Conservation (phyloP, 2,888 invertebrate species). For the Poecilobothrus nobilitatus region DNA sequence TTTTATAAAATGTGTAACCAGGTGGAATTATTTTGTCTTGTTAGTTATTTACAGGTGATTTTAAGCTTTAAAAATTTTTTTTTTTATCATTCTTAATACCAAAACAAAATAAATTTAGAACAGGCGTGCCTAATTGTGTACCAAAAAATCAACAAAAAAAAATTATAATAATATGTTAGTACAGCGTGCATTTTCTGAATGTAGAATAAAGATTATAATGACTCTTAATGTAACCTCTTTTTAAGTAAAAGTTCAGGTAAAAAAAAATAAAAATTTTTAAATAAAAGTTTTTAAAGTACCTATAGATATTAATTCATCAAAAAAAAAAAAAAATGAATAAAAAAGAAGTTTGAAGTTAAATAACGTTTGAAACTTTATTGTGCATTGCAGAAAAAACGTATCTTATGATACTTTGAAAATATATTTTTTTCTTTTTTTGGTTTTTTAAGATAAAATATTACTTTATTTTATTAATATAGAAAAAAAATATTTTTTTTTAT, state of each 20-base stretch:
- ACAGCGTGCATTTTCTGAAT: not conserved
- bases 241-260: not conserved
- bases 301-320: not conserved
- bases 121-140: not conserved
- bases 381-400: not conserved
- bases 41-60: too few species aligned
- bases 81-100: not conserved
- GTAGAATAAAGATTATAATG: not conserved
- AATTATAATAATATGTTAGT: not conserved
- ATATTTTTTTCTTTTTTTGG: too few species aligned
- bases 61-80: too few species aligned
- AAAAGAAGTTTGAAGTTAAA: too few species aligned
- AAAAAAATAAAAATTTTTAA: not conserved
- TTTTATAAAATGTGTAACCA: not conserved
- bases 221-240: not conserved
- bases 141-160: not conserved
- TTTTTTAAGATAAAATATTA: too few species aligned
- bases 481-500: not conserved
- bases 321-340: not conserved
- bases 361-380: not conserved
- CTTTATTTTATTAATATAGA: too few species aligned
- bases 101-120: not conserved
- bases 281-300: not conserved
- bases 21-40: too few species aligned
- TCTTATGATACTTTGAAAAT: too few species aligned